Evolutionary conservation across 2,888 invertebrate genomes (phyloP), one percentile per base, ranked within the genome.

Genomic region (Blastobasis adustella): DNA sequence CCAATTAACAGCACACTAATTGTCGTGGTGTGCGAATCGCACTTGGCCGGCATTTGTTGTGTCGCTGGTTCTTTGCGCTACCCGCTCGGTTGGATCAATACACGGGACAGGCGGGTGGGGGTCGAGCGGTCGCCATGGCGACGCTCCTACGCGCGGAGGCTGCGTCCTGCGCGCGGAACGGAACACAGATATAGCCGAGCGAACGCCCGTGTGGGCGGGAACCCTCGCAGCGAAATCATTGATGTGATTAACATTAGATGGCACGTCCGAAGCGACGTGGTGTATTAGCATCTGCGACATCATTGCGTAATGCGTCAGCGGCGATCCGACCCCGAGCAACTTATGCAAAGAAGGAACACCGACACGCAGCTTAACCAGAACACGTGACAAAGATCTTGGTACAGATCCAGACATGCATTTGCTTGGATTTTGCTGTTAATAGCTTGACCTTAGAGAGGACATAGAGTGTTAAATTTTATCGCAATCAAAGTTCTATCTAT

Each of bases 91-190:
- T 63, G 60, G 76, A 80, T 80, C 81, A 79, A 80, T 81, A 82
- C 67, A 53, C 58, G 60, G 62, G 56, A 37, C 58, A 57, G 63
- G 54, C 56, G 50, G 56, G 60, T 54, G 53, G 65, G 57, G 52
- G 61, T 60, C 56, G 66, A 64, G 60, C 60, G 69, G 83, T 73
- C 70, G 54, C 76, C 81, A 86, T 84, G 79, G 74, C 65, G 60
- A 87, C 88, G 65, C 87, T 76, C 88, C 88, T 76, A 87, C 87
- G 83, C 80, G 72, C 71, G 56, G 57, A 69, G 71, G 67, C 71
- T 69, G 69, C 69, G 65, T 69, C 67, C 71, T 66, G 60, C 56
- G 6, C 40, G 7, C 5, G 5, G 61, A 65, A 64, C 66, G 67
- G 68, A 66, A 69, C 69, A 68, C 66, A 64, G 66, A 79, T 77